These are phyloP conservation scores for Leptestheria dahalacensis DNA, from an alignment of 1,140 invertebrate genomes.

Conservation along the genomic window DNA sequence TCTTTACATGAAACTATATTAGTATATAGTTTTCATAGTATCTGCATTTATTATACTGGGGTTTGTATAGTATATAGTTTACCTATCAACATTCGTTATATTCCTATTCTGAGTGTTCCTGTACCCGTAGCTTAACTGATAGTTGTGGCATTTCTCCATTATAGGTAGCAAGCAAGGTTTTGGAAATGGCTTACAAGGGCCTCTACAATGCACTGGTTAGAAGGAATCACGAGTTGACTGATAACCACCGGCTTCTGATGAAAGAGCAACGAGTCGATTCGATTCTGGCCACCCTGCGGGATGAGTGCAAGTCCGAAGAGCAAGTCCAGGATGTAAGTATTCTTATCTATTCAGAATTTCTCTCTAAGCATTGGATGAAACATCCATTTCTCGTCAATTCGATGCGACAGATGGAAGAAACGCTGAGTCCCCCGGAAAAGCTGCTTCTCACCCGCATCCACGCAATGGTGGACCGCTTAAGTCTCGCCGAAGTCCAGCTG, in stretches of 20 bases:
- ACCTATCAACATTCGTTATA: too few species aligned
- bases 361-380: too few species aligned
- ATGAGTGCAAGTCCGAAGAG: slow-evolving; percentile 28
- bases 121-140: too few species aligned
- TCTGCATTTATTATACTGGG: too few species aligned
- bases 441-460: slow-evolving; percentile 48
- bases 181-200: slow-evolving; percentile 59
- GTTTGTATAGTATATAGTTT: too few species aligned
- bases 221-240: slow-evolving; percentile 40
- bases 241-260: slow-evolving; percentile 58
- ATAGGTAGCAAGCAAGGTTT: slow-evolving; percentile 52
- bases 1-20: too few species aligned
- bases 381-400: too few species aligned
- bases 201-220: slow-evolving; percentile 51
- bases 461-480: slow-evolving; percentile 45
- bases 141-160: slow-evolving; percentile 17
- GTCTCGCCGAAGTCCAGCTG: slow-evolving; percentile 45
- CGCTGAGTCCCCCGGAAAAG: slow-evolving; percentile 59
- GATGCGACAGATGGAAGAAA: slow-evolving; percentile 55
- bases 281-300: slow-evolving; percentile 54
- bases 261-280: slow-evolving; percentile 69
- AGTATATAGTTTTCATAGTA: too few species aligned
- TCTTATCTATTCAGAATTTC: too few species aligned
- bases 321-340: background rate
- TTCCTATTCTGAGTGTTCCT: too few species aligned